Conservation (phyloP, 2,113 vertebrate species). For the Myiopsitta monachus region DNA sequence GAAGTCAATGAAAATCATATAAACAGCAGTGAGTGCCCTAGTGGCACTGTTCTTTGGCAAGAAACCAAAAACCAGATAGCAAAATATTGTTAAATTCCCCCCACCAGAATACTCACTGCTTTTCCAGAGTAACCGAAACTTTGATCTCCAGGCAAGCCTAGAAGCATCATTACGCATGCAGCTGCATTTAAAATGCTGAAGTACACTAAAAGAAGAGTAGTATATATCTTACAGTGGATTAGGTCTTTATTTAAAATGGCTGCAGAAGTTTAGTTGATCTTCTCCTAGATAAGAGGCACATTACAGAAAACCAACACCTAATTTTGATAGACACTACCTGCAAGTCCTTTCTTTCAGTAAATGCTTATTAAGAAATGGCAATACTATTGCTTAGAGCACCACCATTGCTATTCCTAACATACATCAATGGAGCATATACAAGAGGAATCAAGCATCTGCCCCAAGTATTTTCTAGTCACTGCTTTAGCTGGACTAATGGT, state of each 20-base stretch:
- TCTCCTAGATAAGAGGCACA: neutral
- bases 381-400: neutral
- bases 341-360: neutral
- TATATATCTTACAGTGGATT: neutral
- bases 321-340: neutral
- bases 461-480: neutral
- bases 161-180: neutral
- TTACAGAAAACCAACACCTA: neutral
- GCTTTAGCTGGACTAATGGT: neutral
- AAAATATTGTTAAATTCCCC: neutral
- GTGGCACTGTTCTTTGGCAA: slow-evolving; percentile 17
- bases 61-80: neutral
- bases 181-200: neutral
- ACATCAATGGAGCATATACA: rapidly evolving
- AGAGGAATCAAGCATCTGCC: neutral
- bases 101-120: neutral
- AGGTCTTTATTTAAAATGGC: neutral
- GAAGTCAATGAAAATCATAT: slow-evolving; percentile 57
- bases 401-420: neutral
- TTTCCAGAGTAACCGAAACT: neutral
- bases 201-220: neutral
- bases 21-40: slow-evolving; percentile 21
- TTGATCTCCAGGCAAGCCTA: neutral
- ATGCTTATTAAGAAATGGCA: neutral
- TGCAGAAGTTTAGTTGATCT: neutral